Conservation (phyloP, 2,113 vertebrate genomes). For the Paralichthys olivaceus region DNA sequence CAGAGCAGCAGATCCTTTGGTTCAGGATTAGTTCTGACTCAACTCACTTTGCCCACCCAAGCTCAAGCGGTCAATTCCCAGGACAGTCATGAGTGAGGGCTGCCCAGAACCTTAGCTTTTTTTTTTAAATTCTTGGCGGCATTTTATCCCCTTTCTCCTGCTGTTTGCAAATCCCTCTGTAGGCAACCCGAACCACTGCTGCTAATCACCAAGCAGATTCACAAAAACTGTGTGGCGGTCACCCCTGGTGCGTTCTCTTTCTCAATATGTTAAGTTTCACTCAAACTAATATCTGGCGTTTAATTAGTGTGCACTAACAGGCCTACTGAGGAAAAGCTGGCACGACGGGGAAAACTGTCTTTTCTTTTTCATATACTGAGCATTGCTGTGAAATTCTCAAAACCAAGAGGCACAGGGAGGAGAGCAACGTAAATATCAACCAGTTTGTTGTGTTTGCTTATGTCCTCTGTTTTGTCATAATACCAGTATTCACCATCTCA, state of each 20-base stretch:
- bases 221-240: constrained; percentile 36
- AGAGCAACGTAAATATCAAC: constrained; percentile 34
- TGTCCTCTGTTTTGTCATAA: constrained; percentile 26
- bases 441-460: constrained; percentile 19
- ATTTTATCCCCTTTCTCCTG: constrained; percentile 35
- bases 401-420: constrained; percentile 37
- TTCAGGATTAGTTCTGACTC: constrained; percentile 71
- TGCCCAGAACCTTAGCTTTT: constrained; percentile 41
- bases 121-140: neutral
- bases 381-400: constrained; percentile 38
- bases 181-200: constrained; percentile 35
- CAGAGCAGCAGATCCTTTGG: constrained; percentile 53
- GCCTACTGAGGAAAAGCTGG: constrained; percentile 46
- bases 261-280: constrained; percentile 44
- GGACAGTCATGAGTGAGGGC: constrained; percentile 44
- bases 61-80: constrained; percentile 55
- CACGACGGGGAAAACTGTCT: constrained; percentile 18
- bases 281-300: constrained; percentile 66
- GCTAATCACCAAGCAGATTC: constrained; percentile 45
- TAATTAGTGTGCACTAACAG: constrained; percentile 61
- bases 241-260: constrained; percentile 39
- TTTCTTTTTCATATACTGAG: constrained; percentile 41
- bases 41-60: constrained; percentile 55
- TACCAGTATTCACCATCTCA: constrained; percentile 26
- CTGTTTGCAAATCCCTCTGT: constrained; percentile 55